phyloP scores from a whole-genome alignment of 2,113 vertebrate species.

The Chloropsis hardwickii region DNA sequence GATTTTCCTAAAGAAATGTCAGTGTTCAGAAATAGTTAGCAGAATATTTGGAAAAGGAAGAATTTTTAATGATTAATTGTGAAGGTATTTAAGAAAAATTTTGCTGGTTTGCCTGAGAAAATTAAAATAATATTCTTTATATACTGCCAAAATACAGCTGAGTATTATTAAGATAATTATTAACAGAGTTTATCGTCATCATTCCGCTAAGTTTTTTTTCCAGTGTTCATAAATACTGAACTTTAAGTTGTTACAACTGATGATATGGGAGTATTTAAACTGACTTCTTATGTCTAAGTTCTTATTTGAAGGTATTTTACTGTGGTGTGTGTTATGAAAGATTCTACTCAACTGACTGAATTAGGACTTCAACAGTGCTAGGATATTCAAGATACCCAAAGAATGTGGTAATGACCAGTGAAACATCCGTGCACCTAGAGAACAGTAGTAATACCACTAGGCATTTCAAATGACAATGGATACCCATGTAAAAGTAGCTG shows the following conservation, averaged over 20 bases:
- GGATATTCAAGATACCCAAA: neutral
- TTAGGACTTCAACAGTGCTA: neutral
- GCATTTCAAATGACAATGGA: neutral
- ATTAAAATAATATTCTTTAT: neutral
- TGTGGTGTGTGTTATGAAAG: neutral
- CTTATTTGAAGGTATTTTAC: neutral
- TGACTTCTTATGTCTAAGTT: neutral
- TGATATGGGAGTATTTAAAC: neutral
- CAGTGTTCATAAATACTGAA: neutral
- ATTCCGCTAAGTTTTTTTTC: neutral
- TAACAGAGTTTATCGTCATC: neutral
- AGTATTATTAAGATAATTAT: neutral
- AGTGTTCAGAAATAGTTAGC: neutral
- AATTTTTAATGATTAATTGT: neutral
- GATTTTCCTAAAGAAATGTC: neutral
- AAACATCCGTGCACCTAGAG: neutral
- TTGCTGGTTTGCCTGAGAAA: neutral
- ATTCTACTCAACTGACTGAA: neutral
- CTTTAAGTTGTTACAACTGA: neutral
- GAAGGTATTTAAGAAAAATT: neutral
- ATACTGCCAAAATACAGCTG: neutral
- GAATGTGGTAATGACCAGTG: neutral
- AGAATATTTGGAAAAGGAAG: neutral
- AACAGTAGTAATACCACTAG: too few species aligned
- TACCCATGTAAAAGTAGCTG: neutral